phyloP scores from a whole-genome alignment of 2,888 invertebrate species.

The Stenolophus ochropezus region DNA sequence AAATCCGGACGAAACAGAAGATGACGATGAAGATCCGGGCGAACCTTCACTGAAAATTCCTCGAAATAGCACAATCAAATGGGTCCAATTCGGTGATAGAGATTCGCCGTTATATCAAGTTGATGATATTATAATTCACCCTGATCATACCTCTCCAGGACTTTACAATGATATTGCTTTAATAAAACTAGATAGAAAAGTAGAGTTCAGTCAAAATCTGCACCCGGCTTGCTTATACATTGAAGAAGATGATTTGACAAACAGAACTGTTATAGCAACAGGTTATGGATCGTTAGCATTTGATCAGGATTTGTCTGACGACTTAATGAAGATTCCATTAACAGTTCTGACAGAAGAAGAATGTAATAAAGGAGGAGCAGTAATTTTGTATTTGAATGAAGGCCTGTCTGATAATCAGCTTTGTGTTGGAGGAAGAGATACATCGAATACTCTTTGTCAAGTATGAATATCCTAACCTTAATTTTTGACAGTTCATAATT shows the following conservation, averaged over 20 bases:
- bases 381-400: constrained; percentile 2
- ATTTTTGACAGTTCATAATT: neutral
- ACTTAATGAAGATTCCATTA: constrained; percentile 20
- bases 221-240: constrained; percentile 40
- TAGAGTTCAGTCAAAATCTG: constrained; percentile 19
- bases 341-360: constrained; percentile 15
- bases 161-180: constrained; percentile 49
- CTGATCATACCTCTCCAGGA: constrained; percentile 1
- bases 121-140: constrained; percentile 34
- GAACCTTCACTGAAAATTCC: neutral
- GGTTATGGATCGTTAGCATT: constrained; percentile 34
- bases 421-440: constrained; percentile 33
- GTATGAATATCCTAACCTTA: neutral
- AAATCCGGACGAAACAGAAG: constrained; percentile 18
- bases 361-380: constrained; percentile 6
- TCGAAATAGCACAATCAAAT: constrained; percentile 28
- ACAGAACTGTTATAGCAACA: constrained; percentile 28
- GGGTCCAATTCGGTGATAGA: constrained; percentile 40
- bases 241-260: neutral
- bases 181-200: constrained; percentile 14
- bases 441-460: constrained; percentile 3
- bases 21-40: neutral
- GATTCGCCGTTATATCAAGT: neutral
- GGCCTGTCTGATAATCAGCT: constrained; percentile 27
- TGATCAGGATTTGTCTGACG: constrained; percentile 25